A percentile compares a stretch with the other conserved stretches of the same genome.
Evolutionary conservation across 2,888 invertebrate genomes (phyloP).

Genomic region (Aelia acuminata): DNA sequence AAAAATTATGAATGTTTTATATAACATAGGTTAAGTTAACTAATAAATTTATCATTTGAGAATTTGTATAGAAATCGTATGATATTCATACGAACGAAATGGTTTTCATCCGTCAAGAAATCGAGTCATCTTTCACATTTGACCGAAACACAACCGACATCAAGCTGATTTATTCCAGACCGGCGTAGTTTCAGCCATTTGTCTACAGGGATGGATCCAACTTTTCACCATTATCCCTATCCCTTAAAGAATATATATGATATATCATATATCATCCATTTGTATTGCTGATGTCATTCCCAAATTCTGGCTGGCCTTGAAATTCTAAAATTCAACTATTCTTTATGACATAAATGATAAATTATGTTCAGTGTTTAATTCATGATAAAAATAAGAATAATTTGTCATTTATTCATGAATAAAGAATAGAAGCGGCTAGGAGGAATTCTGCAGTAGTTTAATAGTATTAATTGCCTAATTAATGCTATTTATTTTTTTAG

Average conservation of each 20-base stretch:
- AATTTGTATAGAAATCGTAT: too few species aligned
- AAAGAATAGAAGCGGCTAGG: too few species aligned
- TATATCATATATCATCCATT: not conserved
- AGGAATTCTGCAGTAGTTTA: too few species aligned
- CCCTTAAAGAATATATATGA: not conserved
- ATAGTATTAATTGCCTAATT: too few species aligned
- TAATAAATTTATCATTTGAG: too few species aligned
- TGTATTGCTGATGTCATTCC: not conserved
- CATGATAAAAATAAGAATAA: too few species aligned
- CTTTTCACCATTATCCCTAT: not conserved
- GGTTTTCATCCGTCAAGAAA: not conserved
- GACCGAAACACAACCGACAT: not conserved
- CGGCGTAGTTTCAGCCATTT: not conserved
- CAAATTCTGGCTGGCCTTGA: not conserved
- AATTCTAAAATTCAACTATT: not conserved
- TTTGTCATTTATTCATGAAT: too few species aligned
- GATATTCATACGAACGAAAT: not conserved
- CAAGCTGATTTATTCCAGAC: conserved; percentile 20
- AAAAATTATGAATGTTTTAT: too few species aligned
- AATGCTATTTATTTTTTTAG: too few species aligned
- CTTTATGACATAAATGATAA: not conserved
- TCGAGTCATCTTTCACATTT: not conserved
- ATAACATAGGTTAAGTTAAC: too few species aligned
- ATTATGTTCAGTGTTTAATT: not conserved
- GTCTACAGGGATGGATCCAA: not conserved